These are phyloP conservation scores for Ametastegia equiseti DNA, from an alignment of 2,888 invertebrate species.

Conservation along the genomic window DNA sequence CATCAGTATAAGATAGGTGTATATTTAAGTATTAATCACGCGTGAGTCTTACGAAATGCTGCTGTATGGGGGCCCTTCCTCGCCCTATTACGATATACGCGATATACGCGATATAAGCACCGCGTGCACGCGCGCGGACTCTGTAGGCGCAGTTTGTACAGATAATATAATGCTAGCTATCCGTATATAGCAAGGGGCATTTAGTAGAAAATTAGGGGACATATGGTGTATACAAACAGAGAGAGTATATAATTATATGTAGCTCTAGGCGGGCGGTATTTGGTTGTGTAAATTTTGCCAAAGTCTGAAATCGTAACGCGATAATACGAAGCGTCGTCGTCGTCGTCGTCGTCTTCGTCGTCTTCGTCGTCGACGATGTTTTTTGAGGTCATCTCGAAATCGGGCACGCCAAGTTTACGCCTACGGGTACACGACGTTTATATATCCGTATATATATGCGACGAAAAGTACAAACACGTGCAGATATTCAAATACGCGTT, in stretches of 20 bases:
- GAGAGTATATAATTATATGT: not conserved
- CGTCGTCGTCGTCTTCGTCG: not conserved
- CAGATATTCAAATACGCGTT: not conserved
- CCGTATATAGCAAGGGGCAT: not conserved
- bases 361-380: conserved; percentile 42
- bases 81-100: conserved; percentile 9
- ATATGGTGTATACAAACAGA: not conserved
- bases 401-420: conserved; percentile 46
- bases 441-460: not conserved
- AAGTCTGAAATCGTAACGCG: conserved; percentile 37
- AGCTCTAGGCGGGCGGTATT: not conserved
- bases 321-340: conserved; percentile 35
- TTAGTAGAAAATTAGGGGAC: conserved; percentile 9
- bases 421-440: conserved; percentile 10
- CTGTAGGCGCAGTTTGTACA: not conserved
- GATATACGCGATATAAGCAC: not conserved
- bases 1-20: not conserved
- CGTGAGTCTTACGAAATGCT: conserved; percentile 39
- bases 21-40: conserved; percentile 26
- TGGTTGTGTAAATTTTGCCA: conserved; percentile 41
- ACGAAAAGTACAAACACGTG: conserved; percentile 8
- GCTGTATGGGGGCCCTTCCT: conserved; percentile 22
- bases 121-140: not conserved
- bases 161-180: not conserved
- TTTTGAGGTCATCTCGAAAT: conserved; percentile 46